phyloP scores from a whole-genome alignment of 1,140 invertebrate species.

The Cyrtorhinus lividipennis region DNA sequence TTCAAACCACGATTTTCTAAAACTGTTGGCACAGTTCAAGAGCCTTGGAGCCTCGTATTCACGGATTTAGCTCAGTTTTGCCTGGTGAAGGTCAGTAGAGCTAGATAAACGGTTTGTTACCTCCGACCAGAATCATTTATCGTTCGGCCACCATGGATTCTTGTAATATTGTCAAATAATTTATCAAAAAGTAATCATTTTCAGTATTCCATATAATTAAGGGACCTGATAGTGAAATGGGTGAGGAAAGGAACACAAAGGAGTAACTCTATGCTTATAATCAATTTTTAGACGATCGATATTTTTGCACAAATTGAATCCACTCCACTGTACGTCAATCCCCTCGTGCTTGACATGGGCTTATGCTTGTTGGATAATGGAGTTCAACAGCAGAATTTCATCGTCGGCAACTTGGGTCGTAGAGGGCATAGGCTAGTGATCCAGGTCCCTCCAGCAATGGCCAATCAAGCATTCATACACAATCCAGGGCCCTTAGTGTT shows the following conservation, averaged over 20 bases:
- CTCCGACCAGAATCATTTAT: neutral
- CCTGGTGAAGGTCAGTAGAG: neutral
- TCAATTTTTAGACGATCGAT: neutral
- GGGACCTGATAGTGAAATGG: neutral
- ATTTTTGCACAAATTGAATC: neutral
- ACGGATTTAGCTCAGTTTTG: neutral
- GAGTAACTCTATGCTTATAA: neutral
- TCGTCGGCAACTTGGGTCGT: constrained; percentile 4
- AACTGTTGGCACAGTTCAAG: neutral
- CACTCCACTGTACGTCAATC: neutral
- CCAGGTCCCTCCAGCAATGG: constrained; percentile 1
- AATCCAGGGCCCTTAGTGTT: neutral
- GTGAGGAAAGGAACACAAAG: neutral
- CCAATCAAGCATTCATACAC: neutral
- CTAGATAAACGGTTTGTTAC: neutral
- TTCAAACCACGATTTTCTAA: neutral
- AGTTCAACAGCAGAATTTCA: constrained; percentile 8
- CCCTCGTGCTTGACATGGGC: constrained; percentile 12
- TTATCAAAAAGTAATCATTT: neutral
- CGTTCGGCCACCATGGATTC: neutral
- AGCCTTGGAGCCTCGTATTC: neutral
- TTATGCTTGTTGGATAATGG: constrained; percentile 3
- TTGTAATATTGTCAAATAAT: neutral
- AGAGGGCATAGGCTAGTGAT: neutral
- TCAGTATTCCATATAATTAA: neutral